Base-by-base conservation (phyloP, 2,888 invertebrate genomes). In the Epirrhoe alternata region DNA sequence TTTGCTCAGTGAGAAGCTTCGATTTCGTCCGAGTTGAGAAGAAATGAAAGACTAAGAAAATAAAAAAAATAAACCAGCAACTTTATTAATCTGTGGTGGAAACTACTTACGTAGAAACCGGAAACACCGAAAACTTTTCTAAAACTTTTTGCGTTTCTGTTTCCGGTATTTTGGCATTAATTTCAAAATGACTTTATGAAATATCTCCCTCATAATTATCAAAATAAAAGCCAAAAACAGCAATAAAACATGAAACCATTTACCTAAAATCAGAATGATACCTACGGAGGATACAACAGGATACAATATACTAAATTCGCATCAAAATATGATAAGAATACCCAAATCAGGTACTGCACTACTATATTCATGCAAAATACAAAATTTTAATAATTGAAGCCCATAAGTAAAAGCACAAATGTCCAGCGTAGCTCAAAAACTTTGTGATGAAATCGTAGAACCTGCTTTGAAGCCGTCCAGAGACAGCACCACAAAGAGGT, bases 371-470 rank as follows among this genome's bases (percentile, higher is more conserved):
- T 24, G 24, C 3, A 24, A 24, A 24, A 24, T 24, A 24, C 24
- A 24, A 24, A 24, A 24, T 24, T 24, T 24, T 24, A 24, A 24
- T 24, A 24, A 24, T 24, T 24, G 24, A 24, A 24, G 24, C 24
- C 24, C 24, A 24, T 24, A 24, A 24, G 24, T 24, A 61, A 45
- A 17, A 42, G 30, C 30, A 55, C 50, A 55, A 80, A 89, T 87
- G 87, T 84, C 88, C 71, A 77, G 75, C 49, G 72, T 86, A 77
- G 86, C 86, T 61, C 81, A 83, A 75, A 82, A 79, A 74, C 80
- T 89, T 60, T 87, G 86, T 64, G 72, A 82, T 68, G 85, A 87
- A 68, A 83, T 88, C 51, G 86, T 86, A 60, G 82, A 86, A 51
- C 80, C 85, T 47, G 71, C 74, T 61, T 42, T 81, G 17, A 79